Evolutionary conservation across 2,113 vertebrate genomes (phyloP), one percentile per base, ranked within the genome.

Genomic region (Nibea coibor): DNA sequence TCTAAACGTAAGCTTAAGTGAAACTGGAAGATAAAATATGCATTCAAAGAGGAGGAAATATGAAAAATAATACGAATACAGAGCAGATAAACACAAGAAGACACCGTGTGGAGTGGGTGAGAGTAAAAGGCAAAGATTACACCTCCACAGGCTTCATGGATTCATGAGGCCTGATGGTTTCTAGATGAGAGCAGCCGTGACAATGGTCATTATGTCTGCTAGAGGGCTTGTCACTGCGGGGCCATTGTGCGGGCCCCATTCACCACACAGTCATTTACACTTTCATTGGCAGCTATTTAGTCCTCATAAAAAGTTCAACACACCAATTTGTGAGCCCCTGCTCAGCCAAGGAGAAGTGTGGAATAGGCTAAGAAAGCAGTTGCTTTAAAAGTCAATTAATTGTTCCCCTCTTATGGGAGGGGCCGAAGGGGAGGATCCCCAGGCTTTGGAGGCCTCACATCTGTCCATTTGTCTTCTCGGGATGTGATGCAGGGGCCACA

Each of bases 201-300:
- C 93, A 94, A 91, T 92, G 88, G 79, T 93, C 92, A 92, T 93
- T 94, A 91, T 93, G 90, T 94, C 91, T 88, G 87, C 88, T 51
- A 45, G 81, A 90, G 92, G 88, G 88, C 87, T 42, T 81, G 88
- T 91, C 92, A 83, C 42, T 2, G 80, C 85, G 28, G 90, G 89
- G 69, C 83, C 82, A 91, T 93, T 96, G 92, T 94, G 62, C 0
- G 45, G 69, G 59, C 77, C 65, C 83, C 88, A 89, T 95, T 95
- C 94, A 94, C 75, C 78, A 31, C 85, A 67, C 61, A 86, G 90
- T 92, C 93, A 94, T 94, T 95, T 95, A 94, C 88, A 91, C 92
- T 95, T 96, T 96, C 94, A 93, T 88, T 95, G 93, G 93, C 91
- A 91, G 87, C 93, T 91, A 94, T 95, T 96, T 95, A 93, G 91